Percentiles rank a stretch among this genome's conserved stretches.
Conservation (phyloP, 1,140 invertebrate genomes). For the Zaprionus davidi region DNA sequence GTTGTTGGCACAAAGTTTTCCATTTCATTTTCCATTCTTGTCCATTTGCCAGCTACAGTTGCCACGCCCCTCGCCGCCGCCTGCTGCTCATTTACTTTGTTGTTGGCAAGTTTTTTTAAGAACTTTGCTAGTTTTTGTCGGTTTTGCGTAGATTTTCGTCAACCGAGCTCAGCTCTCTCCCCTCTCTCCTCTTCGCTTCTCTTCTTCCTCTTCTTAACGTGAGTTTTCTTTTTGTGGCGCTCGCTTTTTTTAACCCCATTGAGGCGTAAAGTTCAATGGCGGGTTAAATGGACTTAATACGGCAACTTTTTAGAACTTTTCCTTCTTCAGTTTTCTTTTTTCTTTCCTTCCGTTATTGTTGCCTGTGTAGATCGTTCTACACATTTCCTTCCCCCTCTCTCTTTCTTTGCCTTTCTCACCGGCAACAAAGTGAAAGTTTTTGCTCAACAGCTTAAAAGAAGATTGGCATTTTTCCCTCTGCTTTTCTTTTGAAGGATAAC, state of each 20-base stretch:
- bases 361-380: constrained; percentile 57
- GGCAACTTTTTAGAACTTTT: constrained; percentile 74
- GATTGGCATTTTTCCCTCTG: constrained; percentile 58
- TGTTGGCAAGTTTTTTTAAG: constrained; percentile 65
- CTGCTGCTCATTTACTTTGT: constrained; percentile 73
- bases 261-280: constrained; percentile 82
- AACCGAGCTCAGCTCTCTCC: neutral
- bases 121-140: constrained; percentile 56
- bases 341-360: constrained; percentile 34
- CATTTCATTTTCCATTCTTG: constrained; percentile 72
- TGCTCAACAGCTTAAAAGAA: constrained; percentile 76
- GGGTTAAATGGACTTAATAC: constrained; percentile 82
- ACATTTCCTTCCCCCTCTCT: neutral
- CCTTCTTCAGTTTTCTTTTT: neutral
- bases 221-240: constrained; percentile 57
- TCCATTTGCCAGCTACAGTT: constrained; percentile 54
- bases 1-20: constrained; percentile 75
- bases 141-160: constrained; percentile 47
- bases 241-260: constrained; percentile 54
- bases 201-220: neutral
- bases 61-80: neutral
- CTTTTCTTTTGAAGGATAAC: constrained; percentile 46
- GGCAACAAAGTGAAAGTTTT: constrained; percentile 75
- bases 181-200: neutral
- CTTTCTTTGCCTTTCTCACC: neutral